Evolutionary conservation across 30 jellyfish, hydroid and myxozoan species (phyloP).

Genomic region (Euphysa ruthae): DNA sequence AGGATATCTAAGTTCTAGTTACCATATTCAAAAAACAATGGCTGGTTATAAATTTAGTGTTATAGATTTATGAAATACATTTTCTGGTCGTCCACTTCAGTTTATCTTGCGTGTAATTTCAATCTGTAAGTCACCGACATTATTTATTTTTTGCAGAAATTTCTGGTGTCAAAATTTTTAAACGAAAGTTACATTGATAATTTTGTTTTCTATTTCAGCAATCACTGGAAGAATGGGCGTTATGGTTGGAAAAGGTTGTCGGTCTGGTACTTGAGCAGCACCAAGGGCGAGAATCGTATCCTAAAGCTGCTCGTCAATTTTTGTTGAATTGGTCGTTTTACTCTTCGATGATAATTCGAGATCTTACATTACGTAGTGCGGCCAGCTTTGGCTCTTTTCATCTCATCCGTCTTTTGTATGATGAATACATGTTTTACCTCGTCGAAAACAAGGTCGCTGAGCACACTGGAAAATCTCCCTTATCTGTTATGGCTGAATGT

Average conservation of each 20-base stretch:
- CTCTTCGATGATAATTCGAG: conserved; percentile 93
- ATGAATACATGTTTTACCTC: conserved; percentile 88
- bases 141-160: no score
- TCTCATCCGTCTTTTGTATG: conserved; percentile 77
- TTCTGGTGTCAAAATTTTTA: no score
- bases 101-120: no score
- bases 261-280: conserved; percentile 78
- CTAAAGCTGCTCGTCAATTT: conserved; percentile 96
- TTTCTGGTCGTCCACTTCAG: no score
- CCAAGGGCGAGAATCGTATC: conserved; percentile 65
- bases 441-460: conserved; percentile 93
- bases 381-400: conserved; percentile 97
- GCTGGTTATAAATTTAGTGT: no score
- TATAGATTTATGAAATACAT: no score
- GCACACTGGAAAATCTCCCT: conserved; percentile 92
- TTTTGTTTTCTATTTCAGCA: conserved; percentile 39
- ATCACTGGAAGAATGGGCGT: conserved; percentile 95
- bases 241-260: conserved; percentile 90
- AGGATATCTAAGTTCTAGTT: no score
- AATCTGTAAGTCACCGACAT: no score
- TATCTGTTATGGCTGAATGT: conserved; percentile 96
- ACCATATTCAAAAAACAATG: no score
- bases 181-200: no score
- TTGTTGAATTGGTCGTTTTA: conserved; percentile 89
- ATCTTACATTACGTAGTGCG: conserved; percentile 91